Evolutionary conservation across 2,113 vertebrate genomes (phyloP).

Genomic region (Nettapus auritus): DNA sequence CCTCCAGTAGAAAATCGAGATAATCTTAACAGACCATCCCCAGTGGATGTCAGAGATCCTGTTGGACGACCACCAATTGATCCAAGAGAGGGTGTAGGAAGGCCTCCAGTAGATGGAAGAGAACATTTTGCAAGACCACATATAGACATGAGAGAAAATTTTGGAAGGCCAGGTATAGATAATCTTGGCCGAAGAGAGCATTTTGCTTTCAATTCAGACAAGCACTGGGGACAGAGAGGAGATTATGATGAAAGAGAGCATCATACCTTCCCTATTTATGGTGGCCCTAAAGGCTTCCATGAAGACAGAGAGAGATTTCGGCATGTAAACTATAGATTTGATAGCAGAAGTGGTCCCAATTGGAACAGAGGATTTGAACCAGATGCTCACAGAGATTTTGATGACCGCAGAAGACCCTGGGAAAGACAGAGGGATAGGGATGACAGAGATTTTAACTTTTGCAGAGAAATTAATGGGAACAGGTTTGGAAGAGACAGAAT

Average conservation of each 20-base stretch:
- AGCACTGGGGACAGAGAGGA: constrained; percentile 92
- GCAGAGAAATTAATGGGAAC: constrained; percentile 93
- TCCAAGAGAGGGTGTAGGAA: constrained; percentile 80
- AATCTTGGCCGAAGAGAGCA: constrained; percentile 86
- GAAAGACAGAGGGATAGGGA: constrained; percentile 94
- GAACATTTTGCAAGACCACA: constrained; percentile 81
- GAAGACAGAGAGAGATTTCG: constrained; percentile 87
- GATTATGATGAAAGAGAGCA: constrained; percentile 96
- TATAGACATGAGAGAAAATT: constrained; percentile 83
- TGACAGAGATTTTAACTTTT: constrained; percentile 96
- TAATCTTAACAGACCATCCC: constrained; percentile 74
- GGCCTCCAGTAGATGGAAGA: constrained; percentile 80
- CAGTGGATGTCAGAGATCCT: constrained; percentile 81
- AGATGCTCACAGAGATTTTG: constrained; percentile 93
- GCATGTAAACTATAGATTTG: constrained; percentile 90
- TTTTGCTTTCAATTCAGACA: constrained; percentile 89
- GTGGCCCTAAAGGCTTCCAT: constrained; percentile 87
- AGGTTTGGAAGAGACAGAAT: constrained; percentile 88
- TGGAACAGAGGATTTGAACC: constrained; percentile 93
- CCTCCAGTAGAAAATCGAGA: constrained; percentile 88
- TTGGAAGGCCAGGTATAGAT: constrained; percentile 78
- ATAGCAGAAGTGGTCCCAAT: constrained; percentile 83
- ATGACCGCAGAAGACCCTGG: constrained; percentile 95
- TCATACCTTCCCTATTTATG: constrained; percentile 79
- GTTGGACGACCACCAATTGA: constrained; percentile 79